Evolutionary conservation across 2,888 invertebrate genomes (phyloP).

Genomic region (Tribolium freemani): DNA sequence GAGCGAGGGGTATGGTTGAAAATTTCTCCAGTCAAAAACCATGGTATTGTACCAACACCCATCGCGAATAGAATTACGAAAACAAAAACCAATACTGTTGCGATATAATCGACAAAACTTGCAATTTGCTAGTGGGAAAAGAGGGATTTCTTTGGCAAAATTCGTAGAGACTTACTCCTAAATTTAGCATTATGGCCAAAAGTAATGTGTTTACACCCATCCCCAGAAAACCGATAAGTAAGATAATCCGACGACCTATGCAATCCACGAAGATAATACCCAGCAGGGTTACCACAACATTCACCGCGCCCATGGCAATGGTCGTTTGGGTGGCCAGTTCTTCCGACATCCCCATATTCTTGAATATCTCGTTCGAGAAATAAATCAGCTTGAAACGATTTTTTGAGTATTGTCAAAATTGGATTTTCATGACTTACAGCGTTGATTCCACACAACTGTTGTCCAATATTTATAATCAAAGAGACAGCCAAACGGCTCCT

Average conservation of each 20-base stretch:
- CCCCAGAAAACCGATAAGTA: neutral
- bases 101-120: neutral
- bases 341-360: neutral
- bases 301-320: neutral
- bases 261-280: neutral
- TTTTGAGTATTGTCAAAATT: neutral
- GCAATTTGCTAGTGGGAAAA: neutral
- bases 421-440: neutral
- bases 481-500: neutral
- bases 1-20: neutral
- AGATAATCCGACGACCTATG: neutral
- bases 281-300: neutral
- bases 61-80: neutral
- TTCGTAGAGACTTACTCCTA: neutral
- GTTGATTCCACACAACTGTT: conserved; percentile 9
- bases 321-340: neutral
- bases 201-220: neutral
- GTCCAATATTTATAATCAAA: neutral
- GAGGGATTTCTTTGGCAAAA: neutral
- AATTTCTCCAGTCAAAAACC: neutral
- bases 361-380: neutral
- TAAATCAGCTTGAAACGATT: neutral
- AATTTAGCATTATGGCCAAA: neutral
- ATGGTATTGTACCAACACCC: neutral
- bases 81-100: neutral